phyloP scores from a whole-genome alignment of 2,888 invertebrate species.

The Agrotis clavis region DNA sequence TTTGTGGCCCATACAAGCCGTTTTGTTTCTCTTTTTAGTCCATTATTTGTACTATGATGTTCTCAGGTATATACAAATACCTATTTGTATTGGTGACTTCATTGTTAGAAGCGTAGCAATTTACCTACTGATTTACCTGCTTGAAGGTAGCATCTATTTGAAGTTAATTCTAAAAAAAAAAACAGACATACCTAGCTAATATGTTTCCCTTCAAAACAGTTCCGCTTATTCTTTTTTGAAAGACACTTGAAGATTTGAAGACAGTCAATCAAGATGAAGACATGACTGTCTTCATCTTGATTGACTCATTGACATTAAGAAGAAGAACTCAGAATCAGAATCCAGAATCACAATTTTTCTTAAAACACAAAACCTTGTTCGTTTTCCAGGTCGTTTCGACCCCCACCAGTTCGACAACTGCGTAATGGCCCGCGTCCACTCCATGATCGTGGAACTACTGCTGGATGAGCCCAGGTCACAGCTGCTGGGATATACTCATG shows the following conservation, averaged over 20 bases:
- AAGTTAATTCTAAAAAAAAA: too few relatives aligned
- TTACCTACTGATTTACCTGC: neutral
- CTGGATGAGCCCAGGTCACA: constrained; percentile 95
- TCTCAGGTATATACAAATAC: neutral
- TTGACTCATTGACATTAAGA: too few relatives aligned
- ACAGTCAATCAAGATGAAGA: neutral
- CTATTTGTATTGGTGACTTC: neutral
- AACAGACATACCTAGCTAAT: too few relatives aligned
- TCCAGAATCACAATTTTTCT: neutral
- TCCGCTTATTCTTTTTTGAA: too few relatives aligned
- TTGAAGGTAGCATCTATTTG: neutral
- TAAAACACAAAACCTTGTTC: neutral
- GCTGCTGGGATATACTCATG: constrained; percentile 95
- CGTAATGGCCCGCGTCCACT: constrained; percentile 96
- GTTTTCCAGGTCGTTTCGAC: constrained; percentile 93
- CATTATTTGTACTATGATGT: neutral
- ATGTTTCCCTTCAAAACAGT: neutral
- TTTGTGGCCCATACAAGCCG: neutral
- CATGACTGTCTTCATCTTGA: too few relatives aligned
- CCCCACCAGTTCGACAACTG: constrained; percentile 94
- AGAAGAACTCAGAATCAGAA: too few relatives aligned
- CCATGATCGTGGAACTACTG: constrained; percentile 95
- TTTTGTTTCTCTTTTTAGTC: neutral
- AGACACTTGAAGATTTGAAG: too few relatives aligned
- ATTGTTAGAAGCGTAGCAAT: neutral